Evolutionary conservation across 2,888 invertebrate genomes (phyloP).

Genomic region (Platycheirus rosarum): DNA sequence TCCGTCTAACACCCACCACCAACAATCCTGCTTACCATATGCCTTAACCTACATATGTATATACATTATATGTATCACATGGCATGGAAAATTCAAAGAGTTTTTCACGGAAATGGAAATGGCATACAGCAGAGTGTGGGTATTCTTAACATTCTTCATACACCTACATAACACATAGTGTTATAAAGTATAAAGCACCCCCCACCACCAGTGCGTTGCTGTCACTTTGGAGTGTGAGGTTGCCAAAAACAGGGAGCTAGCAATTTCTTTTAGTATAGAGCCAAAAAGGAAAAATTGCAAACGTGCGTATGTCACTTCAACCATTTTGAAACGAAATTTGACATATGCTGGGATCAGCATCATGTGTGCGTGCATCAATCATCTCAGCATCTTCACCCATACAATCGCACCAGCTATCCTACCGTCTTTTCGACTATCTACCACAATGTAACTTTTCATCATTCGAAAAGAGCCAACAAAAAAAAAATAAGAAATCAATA

Average conservation of each 20-base stretch:
- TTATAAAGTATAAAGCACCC: not conserved
- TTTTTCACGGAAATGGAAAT: conserved; percentile 72
- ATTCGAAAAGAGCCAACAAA: too few species aligned
- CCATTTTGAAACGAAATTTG: conserved; percentile 68
- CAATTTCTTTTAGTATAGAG: conserved; percentile 16
- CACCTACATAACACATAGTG: conserved; percentile 7
- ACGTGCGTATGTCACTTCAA: conserved; percentile 69
- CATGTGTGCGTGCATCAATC: conserved; percentile 71
- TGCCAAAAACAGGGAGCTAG: conserved; percentile 40
- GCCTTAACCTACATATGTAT: conserved; percentile 26
- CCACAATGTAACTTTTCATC: conserved; percentile 3
- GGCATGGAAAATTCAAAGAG: conserved; percentile 73
- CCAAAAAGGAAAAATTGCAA: conserved; percentile 46
- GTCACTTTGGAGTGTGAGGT: conserved; percentile 44
- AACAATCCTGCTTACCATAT: not conserved
- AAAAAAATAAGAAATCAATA: conserved; percentile 25
- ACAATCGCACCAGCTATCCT: not conserved
- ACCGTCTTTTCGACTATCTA: too few species aligned
- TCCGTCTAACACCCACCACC: conserved; percentile 62
- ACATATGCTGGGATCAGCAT: conserved; percentile 62
- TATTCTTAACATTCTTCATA: conserved; percentile 45
- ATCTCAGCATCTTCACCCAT: conserved; percentile 23
- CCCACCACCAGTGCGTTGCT: conserved; percentile 36
- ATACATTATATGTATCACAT: conserved; percentile 54
- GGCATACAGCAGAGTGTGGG: conserved; percentile 46